Conservation (phyloP, 2,888 invertebrate species). For the Drosophila fulvimacula region DNA sequence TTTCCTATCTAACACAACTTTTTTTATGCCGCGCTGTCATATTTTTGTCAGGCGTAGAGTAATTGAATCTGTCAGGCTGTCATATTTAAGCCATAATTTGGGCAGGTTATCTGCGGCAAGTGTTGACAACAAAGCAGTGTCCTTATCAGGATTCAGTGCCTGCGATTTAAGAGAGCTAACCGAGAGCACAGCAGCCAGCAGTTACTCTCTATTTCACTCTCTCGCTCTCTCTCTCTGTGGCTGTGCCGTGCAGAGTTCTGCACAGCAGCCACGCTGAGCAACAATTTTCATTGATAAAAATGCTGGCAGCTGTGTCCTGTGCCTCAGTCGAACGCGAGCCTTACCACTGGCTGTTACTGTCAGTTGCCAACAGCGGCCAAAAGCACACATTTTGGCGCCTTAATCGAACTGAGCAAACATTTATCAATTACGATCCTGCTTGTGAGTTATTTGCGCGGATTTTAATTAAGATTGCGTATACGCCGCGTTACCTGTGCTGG, state of each 20-base stretch:
- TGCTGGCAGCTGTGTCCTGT: slow-evolving; percentile 58
- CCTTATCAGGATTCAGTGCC: neutral
- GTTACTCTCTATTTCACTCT: slow-evolving; percentile 1
- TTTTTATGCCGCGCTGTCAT: neutral
- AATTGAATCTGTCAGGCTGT: neutral
- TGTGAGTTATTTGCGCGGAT: slow-evolving; percentile 10
- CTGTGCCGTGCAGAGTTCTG: slow-evolving; percentile 33
- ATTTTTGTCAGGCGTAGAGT: slow-evolving; percentile 2
- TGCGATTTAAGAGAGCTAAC: slow-evolving; percentile 45
- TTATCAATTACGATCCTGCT: neutral
- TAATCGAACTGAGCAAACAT: slow-evolving; percentile 1
- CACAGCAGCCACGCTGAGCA: slow-evolving; percentile 33
- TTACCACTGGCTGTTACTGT: slow-evolving; percentile 45
- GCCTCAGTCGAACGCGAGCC: slow-evolving; percentile 72
- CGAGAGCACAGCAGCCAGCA: slow-evolving; percentile 11
- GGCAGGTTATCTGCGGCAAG: slow-evolving; percentile 3
- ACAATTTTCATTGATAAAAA: slow-evolving; percentile 81
- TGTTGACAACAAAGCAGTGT: slow-evolving; percentile 24
- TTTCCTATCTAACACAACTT: neutral
- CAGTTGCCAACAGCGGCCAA: slow-evolving; percentile 2
- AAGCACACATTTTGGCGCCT: slow-evolving; percentile 24
- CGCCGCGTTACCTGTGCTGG: slow-evolving; percentile 14
- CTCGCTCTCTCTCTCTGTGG: neutral
- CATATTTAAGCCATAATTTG: slow-evolving; percentile 14
- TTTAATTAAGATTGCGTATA: slow-evolving; percentile 44